Evolutionary conservation across 2,113 vertebrate species (phyloP).

Genomic region (Mus spicilegus): DNA sequence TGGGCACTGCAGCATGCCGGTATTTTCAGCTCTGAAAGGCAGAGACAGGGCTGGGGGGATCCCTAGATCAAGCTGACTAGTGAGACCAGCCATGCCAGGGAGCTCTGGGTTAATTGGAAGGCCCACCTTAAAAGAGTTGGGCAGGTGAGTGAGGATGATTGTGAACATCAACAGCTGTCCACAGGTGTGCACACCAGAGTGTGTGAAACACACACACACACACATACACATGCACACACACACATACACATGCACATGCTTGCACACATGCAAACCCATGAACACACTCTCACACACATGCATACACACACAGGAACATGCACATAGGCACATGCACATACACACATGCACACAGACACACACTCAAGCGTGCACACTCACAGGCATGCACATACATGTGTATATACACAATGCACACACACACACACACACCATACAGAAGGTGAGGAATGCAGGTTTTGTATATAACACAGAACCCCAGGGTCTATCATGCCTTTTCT

Average conservation of each 20-base stretch:
- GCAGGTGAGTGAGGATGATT: background rate
- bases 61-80: background rate
- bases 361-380: no score
- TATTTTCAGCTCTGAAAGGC: background rate
- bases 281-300: no score
- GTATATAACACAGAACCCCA: accelerated
- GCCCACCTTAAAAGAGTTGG: background rate
- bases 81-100: background rate
- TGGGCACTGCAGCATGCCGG: background rate
- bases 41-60: background rate
- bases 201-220: background rate
- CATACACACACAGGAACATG: no score
- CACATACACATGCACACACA: no score
- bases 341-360: no score
- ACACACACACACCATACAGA: no score
- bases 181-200: background rate
- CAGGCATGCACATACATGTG: no score
- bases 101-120: background rate
- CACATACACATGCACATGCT: background rate
- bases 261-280: no score
- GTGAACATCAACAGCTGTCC: background rate
- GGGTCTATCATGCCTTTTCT: background rate
- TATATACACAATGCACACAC: background rate
- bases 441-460: background rate
- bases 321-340: background rate